Percentiles rank a stretch among this genome's conserved stretches.
Evolutionary conservation across 1,140 invertebrate genomes (phyloP).

Genomic region (Tetramorium simillimum): DNA sequence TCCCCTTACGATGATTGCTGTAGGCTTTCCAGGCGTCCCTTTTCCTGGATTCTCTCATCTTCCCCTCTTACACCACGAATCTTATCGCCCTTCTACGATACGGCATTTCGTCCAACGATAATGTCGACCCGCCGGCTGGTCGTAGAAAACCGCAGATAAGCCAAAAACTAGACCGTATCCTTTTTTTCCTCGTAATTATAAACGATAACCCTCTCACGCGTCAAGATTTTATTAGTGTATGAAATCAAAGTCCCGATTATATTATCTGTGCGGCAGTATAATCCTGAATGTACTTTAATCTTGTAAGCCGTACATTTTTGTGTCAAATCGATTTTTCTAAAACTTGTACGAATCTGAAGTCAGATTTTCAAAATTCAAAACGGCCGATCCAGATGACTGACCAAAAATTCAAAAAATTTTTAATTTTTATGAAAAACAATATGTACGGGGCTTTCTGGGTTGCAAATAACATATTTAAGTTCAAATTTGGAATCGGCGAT

Average conservation of each 20-base stretch:
- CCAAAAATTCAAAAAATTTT: too few species aligned
- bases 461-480: too few species aligned
- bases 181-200: conserved; percentile 25
- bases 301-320: too few species aligned
- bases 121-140: conserved; percentile 45
- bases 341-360: too few species aligned
- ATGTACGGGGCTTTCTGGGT: too few species aligned
- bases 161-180: conserved; percentile 25
- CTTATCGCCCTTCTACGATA: conserved; percentile 64
- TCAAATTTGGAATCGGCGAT: too few species aligned
- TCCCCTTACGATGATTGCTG: conserved; percentile 77
- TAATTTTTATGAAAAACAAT: too few species aligned
- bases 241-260: too few species aligned
- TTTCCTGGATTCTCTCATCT: conserved; percentile 70
- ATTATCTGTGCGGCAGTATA: neutral
- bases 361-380: too few species aligned
- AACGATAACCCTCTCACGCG: neutral
- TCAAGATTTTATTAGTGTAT: neutral
- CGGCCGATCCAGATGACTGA: too few species aligned
- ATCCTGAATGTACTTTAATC: neutral
- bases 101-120: conserved; percentile 50
- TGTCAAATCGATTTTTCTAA: too few species aligned
- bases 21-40: conserved; percentile 70
- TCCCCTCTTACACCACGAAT: conserved; percentile 53
- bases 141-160: conserved; percentile 41